A percentile compares a stretch with the other conserved stretches of the same genome.
Conservation (phyloP, 2,797 vertebrate genomes). For the Myotis myotis region DNA sequence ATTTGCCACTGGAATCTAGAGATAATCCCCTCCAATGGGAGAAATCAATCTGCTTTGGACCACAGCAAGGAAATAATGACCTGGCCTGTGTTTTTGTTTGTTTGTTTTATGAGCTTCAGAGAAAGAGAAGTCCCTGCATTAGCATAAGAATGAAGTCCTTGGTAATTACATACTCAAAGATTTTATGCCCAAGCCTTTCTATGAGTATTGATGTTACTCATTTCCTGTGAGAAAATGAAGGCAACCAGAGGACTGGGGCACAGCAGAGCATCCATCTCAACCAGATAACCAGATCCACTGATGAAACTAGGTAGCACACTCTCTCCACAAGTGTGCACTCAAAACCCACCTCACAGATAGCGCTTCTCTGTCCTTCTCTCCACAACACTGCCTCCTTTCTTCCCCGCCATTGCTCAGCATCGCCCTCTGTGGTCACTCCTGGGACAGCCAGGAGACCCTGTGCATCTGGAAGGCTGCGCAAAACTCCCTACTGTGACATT, state of each 20-base stretch:
- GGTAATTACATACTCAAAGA: background rate
- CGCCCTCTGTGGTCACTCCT: background rate
- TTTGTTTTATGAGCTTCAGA: background rate
- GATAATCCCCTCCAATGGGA: background rate
- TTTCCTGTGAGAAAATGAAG: conserved; percentile 12
- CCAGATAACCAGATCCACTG: background rate
- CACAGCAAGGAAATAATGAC: background rate
- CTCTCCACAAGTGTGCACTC: fast-evolving
- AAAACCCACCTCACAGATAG: background rate
- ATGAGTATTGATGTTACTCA: background rate
- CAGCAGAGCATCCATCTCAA: background rate
- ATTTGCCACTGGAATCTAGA: background rate
- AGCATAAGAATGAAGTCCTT: background rate
- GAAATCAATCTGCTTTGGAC: background rate
- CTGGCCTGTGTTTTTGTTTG: background rate
- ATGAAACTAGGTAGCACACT: fast-evolving
- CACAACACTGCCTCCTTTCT: background rate
- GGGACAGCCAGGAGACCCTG: too few species aligned
- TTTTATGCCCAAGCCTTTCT: background rate
- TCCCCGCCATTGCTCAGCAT: background rate
- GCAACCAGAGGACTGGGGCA: background rate
- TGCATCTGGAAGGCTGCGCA: background rate
- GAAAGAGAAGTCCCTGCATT: background rate
- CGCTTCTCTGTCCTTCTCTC: background rate
- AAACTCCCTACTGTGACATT: background rate